phyloP scores from a whole-genome alignment of 2,797 vertebrate genomes.

The Diplodus puntazzo region DNA sequence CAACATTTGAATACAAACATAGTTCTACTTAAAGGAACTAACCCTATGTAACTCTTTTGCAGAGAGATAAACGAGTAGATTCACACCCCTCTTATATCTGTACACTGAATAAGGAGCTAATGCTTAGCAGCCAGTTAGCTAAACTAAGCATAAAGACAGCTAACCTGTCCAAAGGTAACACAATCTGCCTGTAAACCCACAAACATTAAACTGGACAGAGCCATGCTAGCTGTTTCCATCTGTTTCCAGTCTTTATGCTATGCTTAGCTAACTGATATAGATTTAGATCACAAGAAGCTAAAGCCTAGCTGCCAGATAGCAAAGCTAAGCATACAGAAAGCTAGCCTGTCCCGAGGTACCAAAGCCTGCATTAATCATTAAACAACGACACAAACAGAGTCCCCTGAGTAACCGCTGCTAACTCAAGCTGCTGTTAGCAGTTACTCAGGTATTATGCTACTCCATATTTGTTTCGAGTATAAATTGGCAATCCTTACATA shows the following conservation, averaged over 20 bases:
- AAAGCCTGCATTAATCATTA: neutral
- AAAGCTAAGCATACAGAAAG: neutral
- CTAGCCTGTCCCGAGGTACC: neutral
- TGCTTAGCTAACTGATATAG: neutral
- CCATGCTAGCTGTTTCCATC: neutral
- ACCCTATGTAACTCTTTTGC: neutral
- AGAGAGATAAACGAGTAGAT: neutral
- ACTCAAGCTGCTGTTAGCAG: neutral
- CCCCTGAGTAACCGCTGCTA: neutral
- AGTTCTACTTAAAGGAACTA: neutral
- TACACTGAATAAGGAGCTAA: neutral
- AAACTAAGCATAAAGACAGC: neutral
- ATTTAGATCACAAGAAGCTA: too few species aligned
- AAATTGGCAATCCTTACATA: neutral
- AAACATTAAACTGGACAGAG: neutral
- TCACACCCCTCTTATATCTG: neutral
- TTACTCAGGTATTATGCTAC: too few species aligned
- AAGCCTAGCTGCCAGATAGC: neutral
- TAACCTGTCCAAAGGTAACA: neutral
- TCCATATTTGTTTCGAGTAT: too few species aligned
- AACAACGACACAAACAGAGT: neutral
- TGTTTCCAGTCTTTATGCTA: neutral
- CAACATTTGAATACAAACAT: slow-evolving; percentile 3
- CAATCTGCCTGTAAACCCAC: neutral
- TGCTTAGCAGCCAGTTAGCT: neutral